A percentile compares a stretch with the other conserved stretches of the same genome.
phyloP scores from a whole-genome alignment of 2,888 invertebrate species.

The Thysanoteuthis rhombus region DNA sequence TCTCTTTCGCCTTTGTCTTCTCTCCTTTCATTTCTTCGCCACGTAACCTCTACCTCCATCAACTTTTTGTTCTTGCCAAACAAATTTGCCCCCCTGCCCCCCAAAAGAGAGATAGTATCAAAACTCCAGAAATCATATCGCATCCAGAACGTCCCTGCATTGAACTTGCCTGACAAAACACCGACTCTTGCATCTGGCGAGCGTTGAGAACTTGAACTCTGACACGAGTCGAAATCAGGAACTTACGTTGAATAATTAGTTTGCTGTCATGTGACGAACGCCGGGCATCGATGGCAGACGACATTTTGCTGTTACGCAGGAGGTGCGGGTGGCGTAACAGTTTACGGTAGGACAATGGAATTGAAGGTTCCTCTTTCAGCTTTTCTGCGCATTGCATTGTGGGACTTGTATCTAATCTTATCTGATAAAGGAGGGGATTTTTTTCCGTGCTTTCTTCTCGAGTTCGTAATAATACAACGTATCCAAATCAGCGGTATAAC shows the following conservation, averaged over 20 bases:
- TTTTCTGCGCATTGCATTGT: too few species aligned
- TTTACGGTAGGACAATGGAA: background rate
- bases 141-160: background rate
- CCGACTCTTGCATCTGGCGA: background rate
- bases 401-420: too few species aligned
- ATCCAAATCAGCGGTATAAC: too few species aligned
- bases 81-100: accelerated
- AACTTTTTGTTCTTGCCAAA: background rate
- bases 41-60: too few species aligned
- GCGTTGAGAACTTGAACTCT: background rate
- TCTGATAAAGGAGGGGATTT: too few species aligned
- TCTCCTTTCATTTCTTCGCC: too few species aligned
- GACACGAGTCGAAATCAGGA: background rate
- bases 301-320: background rate
- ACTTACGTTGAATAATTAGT: background rate
- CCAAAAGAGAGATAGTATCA: background rate
- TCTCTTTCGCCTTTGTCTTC: too few species aligned
- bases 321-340: too few species aligned
- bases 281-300: background rate
- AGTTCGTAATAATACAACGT: too few species aligned
- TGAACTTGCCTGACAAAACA: background rate
- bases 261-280: background rate
- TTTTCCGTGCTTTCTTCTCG: too few species aligned
- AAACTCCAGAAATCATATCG: background rate
- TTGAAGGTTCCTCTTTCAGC: too few species aligned